Base-by-base conservation (phyloP, 2,888 invertebrate species). In the Encarsia formosa region DNA sequence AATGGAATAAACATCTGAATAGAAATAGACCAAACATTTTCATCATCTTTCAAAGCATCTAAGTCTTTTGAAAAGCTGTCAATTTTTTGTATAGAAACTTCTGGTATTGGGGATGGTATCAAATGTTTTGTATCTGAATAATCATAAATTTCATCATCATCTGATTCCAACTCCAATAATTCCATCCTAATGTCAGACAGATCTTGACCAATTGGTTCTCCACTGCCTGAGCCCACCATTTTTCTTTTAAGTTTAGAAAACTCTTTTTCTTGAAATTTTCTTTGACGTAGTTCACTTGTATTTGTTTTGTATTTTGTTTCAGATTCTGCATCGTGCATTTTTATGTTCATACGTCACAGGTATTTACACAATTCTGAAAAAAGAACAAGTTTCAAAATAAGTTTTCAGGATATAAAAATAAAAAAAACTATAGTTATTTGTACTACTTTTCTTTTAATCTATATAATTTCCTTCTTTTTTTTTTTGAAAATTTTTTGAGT, bases 1-100 rank as follows among this genome's bases (percentile, higher is more conserved):
- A 91, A 92, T 8, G 93, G 92, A 61, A 85, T 82, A 68, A 86
- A 86, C 77, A 92, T 89, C 77, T 93, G 88, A 41, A 88, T 81
- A 32, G 85, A 81, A 50, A 86, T 85, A 35, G 82, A 80, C 81
- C 83, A 83, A 46, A 81, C 77, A 70, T 78, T 80, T 73, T 85
- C 80, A 65, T 77, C 77, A 1, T 70, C 59, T 9, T 41, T 47
- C 1, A 18, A 9, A 29, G 18, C 20, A 18, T 54, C 45, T 15
- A 45, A 55, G 22, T 57, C 57, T 19, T 58, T 61, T 19, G 51
- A 49, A 9, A 61, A 40, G 19, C 48, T 54, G 11, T 61, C 52
- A 24, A 13, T 52, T 38, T 54, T 58, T 34, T 54, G 55, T 40
- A 49, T 34, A 13, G 54, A 52, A 4, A 57, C 49, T n/a, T 60